Evolutionary conservation across 2,113 vertebrate genomes (phyloP).

Genomic region (Turdus rufiventris): DNA sequence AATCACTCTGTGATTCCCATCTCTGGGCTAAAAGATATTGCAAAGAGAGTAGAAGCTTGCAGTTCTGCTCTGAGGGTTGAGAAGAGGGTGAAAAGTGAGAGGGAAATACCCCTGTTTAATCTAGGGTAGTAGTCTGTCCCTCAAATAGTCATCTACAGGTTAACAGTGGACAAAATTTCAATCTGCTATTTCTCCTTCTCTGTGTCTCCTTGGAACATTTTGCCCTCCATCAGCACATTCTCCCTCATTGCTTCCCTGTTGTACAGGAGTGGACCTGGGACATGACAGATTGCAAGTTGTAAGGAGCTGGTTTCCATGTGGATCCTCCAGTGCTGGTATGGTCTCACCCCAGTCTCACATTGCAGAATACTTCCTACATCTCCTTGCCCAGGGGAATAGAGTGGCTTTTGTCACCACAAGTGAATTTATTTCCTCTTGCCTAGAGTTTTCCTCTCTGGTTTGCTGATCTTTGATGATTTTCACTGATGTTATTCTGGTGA

Average conservation of each 20-base stretch:
- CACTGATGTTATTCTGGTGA: neutral
- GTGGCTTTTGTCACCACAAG: neutral
- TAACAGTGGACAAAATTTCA: neutral
- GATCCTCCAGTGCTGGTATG: neutral
- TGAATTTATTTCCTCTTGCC: neutral
- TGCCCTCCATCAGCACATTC: neutral
- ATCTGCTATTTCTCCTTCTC: neutral
- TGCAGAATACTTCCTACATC: neutral
- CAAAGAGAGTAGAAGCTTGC: neutral
- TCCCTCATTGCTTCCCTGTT: neutral
- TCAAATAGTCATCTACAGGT: neutral
- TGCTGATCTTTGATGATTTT: neutral
- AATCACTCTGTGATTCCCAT: neutral
- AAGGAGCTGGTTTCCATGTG: neutral
- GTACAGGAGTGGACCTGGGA: neutral
- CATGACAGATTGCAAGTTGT: too few species aligned
- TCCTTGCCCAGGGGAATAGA: neutral
- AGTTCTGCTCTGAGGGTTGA: neutral
- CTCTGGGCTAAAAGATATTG: neutral
- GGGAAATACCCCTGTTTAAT: neutral
- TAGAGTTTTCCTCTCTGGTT: neutral
- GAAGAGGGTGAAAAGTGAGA: neutral
- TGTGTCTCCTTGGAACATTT: neutral
- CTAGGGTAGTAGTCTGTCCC: neutral
- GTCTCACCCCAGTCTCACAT: neutral